Conservation (phyloP, 2,113 vertebrate species). For the Pseudorasbora parva region DNA sequence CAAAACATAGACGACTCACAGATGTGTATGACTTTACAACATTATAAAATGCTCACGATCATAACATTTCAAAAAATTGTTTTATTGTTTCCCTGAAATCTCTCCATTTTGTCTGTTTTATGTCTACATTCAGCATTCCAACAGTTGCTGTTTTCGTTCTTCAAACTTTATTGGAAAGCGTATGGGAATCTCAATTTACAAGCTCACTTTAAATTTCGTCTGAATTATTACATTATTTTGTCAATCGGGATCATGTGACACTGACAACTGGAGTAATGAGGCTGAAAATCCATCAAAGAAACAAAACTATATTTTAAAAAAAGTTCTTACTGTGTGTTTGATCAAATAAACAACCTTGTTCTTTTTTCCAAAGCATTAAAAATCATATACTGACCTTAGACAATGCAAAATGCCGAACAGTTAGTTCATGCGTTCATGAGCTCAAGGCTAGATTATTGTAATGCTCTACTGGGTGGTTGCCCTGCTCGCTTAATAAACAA, state of each 20-base stretch:
- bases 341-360: too few relatives aligned
- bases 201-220: neutral
- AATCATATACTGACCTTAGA: too few relatives aligned
- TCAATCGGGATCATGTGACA: neutral
- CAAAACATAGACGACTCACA: neutral
- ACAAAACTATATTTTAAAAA: too few relatives aligned
- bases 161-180: neutral
- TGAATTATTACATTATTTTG: neutral
- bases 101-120: neutral
- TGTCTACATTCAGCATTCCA: neutral
- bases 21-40: neutral
- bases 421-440: too few relatives aligned
- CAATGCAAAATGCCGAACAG: too few relatives aligned
- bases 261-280: too few relatives aligned
- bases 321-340: too few relatives aligned
- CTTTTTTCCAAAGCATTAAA: too few relatives aligned
- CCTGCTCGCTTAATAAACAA: too few relatives aligned
- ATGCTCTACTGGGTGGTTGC: too few relatives aligned
- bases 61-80: neutral
- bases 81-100: neutral
- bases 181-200: neutral
- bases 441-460: too few relatives aligned
- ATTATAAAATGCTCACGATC: neutral
- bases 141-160: neutral
- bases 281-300: too few relatives aligned